Evolutionary conservation across 1,140 invertebrate genomes (phyloP), one percentile per base, ranked within the genome.

Genomic region (Centruroides sculpturatus): DNA sequence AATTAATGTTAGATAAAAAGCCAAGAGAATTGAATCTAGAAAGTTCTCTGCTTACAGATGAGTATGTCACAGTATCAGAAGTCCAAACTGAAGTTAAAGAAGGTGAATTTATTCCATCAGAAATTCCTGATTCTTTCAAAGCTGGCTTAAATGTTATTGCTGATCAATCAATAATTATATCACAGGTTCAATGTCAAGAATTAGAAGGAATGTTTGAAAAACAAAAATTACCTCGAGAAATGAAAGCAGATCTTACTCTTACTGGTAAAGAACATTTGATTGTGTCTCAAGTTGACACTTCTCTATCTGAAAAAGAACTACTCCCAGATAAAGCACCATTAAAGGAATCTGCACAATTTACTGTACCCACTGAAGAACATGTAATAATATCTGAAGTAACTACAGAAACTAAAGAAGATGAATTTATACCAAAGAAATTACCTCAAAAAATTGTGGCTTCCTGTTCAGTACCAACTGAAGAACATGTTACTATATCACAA

Each of bases 51-150:
- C 35, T 57, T 13, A 58, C 59, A 54, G 52, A 62, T 49, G 62
- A 65, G 5, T 63, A 63, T 53, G 47, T 64, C 49, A 59, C 55
- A 35, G 56, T 69, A n/a, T 62, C 62, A 36, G 67, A 69, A 65
- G 58, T 69, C 52, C 56, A 65, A 54, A 48, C 64, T 52, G 64
- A 61, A 52, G 52, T 64, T 13, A 63, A 62, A 60, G 61, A 66
- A 64, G 68, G 62, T 53, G 35, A 34, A 6, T 53, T 53, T 7
- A 36, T 34, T 34, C 23, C 51, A 53, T 36, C 51, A 1, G 5
- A 53, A 53, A 23, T 53, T 3, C 51, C 51, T 36, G 51, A 53
- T 6, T 6, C 51, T 53, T 23, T 36, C 7, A 36, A 5, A 6
- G 23, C 51, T 53, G 35, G 23, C 51, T 23, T 53, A 34, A 53